phyloP scores from a whole-genome alignment of 2,113 vertebrate genomes.

The Dolichallabes microphthalmus region DNA sequence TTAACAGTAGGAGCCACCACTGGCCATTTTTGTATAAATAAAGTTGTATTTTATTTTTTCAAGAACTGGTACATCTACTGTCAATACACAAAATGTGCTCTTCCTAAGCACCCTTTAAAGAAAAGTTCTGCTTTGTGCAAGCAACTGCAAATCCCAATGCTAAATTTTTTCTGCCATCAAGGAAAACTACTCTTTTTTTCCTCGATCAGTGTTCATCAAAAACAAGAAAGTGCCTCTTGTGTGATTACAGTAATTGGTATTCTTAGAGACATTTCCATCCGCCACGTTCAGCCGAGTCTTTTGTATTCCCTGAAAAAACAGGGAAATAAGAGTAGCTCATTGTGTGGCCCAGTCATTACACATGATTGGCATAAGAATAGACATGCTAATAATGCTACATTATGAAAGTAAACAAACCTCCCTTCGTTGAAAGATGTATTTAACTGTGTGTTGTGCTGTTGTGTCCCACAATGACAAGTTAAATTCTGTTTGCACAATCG shows the following conservation, averaged over 20 bases:
- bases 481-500: neutral
- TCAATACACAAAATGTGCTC: constrained; percentile 14
- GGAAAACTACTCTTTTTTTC: constrained; percentile 43
- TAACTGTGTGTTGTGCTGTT: neutral
- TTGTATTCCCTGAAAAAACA: constrained; percentile 17
- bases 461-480: neutral
- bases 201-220: constrained; percentile 48
- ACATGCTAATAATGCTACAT: neutral
- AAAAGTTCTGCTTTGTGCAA: constrained; percentile 9
- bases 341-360: neutral
- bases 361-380: constrained; percentile 26
- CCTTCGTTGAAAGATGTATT: neutral
- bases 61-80: neutral
- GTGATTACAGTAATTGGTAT: constrained; percentile 49
- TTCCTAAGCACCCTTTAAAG: neutral
- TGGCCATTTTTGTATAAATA: too few species aligned
- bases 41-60: neutral
- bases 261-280: constrained; percentile 33
- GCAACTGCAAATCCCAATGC: constrained; percentile 12
- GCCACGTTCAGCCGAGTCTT: constrained; percentile 32
- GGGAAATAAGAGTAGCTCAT: constrained; percentile 11
- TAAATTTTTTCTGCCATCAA: constrained; percentile 27
- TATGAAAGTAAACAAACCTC: constrained; percentile 14
- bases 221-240: constrained; percentile 33
- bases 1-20: too few species aligned